phyloP scores from a whole-genome alignment of 2,113 vertebrate genomes.

The Sminthopsis crassicaudata region DNA sequence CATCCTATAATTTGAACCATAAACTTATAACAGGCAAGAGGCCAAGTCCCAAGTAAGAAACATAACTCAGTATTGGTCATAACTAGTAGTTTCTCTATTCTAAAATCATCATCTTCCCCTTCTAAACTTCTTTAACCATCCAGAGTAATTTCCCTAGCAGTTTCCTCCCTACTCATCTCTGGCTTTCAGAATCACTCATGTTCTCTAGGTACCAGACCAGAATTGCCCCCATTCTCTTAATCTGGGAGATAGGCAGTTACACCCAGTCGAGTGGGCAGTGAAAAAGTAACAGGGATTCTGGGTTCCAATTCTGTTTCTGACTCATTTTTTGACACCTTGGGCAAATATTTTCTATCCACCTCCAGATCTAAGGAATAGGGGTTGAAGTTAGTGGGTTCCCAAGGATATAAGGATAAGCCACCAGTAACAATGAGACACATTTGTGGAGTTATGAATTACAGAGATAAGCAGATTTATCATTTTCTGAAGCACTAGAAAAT shows the following conservation, averaged over 20 bases:
- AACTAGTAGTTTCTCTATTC: not conserved
- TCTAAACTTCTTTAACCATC: not conserved
- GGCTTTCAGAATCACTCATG: conserved; percentile 15
- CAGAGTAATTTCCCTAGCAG: not conserved
- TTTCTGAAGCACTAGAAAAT: not conserved
- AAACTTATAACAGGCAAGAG: conserved; percentile 5
- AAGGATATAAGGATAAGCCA: not conserved
- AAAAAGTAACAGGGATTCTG: not conserved
- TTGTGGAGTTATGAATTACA: not conserved
- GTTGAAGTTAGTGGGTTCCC: not conserved
- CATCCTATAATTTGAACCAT: not conserved
- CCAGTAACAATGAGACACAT: not conserved
- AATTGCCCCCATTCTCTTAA: not conserved
- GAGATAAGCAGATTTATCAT: not conserved
- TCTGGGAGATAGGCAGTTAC: not conserved
- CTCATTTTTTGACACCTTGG: accelerated
- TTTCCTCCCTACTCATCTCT: not conserved
- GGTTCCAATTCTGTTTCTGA: not conserved
- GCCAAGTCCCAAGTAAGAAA: conserved; percentile 53
- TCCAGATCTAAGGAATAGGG: not conserved
- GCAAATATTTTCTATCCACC: not conserved
- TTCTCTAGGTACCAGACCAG: not conserved
- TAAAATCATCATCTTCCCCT: not conserved
- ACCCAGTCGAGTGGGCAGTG: not conserved
- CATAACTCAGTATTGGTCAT: not conserved